These are phyloP conservation scores for Epirrhoe tristata DNA, from an alignment of 2,888 invertebrate species.

Conservation along the genomic window DNA sequence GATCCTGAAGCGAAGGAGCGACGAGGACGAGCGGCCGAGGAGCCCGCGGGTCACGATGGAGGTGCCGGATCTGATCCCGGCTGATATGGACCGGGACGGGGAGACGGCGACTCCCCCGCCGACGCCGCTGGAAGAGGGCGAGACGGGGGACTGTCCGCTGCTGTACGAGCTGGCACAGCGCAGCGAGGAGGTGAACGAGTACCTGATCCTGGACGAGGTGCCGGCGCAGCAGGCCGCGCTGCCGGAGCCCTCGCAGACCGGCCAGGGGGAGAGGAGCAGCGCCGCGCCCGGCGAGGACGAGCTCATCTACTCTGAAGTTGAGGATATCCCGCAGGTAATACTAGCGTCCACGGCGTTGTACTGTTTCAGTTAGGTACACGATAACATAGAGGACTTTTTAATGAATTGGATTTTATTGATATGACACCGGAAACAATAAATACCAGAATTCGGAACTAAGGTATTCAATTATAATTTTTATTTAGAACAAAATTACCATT, in stretches of 20 bases:
- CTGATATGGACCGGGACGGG: slow-evolving; percentile 5
- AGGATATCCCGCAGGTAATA: slow-evolving; percentile 70
- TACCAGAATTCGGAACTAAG: neutral
- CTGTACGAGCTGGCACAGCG: slow-evolving; percentile 50
- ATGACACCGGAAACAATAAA: neutral
- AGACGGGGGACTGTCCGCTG: slow-evolving; percentile 50
- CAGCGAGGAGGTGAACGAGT: slow-evolving; percentile 61
- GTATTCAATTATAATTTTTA: neutral
- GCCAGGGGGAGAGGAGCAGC: slow-evolving; percentile 22
- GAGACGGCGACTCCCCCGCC: slow-evolving; percentile 11
- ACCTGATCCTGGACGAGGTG: slow-evolving; percentile 67
- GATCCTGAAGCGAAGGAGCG: slow-evolving; percentile 59
- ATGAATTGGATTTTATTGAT: neutral
- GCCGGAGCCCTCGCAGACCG: slow-evolving; percentile 70
- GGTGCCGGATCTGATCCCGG: slow-evolving; percentile 21
- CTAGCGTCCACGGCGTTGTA: neutral
- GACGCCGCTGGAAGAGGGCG: neutral
- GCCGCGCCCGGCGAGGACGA: slow-evolving; percentile 52
- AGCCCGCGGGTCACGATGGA: slow-evolving; percentile 5
- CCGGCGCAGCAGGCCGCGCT: slow-evolving; percentile 65
- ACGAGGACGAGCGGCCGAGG: slow-evolving; percentile 47
- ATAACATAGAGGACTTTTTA: neutral
- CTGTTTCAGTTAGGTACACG: neutral
- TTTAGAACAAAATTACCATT: neutral
- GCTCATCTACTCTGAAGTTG: slow-evolving; percentile 75